Evolutionary conservation across 2,113 vertebrate genomes (phyloP).

Genomic region (Hyperoodon ampullatus): DNA sequence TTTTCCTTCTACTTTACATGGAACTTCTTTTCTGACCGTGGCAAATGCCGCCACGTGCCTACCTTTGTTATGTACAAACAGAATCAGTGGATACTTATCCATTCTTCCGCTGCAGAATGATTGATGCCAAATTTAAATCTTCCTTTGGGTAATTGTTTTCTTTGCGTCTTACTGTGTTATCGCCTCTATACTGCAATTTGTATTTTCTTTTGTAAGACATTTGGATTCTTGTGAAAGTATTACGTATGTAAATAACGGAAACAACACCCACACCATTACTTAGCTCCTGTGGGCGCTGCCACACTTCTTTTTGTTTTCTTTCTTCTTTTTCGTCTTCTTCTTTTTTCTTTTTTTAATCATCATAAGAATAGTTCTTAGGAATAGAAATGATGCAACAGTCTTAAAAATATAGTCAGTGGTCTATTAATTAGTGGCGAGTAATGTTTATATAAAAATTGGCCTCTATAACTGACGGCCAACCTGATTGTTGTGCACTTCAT

Average conservation of each 20-base stretch:
- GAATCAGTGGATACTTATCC: background rate
- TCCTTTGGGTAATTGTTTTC: conserved; percentile 63
- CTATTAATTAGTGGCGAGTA: background rate
- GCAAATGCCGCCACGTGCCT: background rate
- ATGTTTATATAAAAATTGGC: background rate
- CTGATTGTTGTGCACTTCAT: background rate
- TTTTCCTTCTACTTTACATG: background rate
- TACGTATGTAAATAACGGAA: conserved; percentile 70
- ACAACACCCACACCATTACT: conserved; percentile 63
- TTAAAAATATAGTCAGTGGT: conserved; percentile 28
- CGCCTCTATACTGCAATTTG: conserved; percentile 43
- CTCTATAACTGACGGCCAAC: background rate
- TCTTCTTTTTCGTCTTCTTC: background rate
- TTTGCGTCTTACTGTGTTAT: conserved; percentile 43
- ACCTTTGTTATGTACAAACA: background rate
- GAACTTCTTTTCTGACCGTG: background rate
- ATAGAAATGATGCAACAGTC: conserved; percentile 28
- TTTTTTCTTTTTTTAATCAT: background rate
- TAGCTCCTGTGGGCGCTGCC: conserved; percentile 39
- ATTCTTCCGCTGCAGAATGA: conserved; percentile 30
- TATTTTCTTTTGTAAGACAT: conserved; percentile 73
- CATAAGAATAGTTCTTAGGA: conserved; percentile 27
- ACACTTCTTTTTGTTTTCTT: conserved; percentile 53
- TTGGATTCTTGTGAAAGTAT: conserved; percentile 64
- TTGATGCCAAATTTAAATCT: conserved; percentile 45